phyloP scores from a whole-genome alignment of 2,888 invertebrate species.

The Acleris sparsana region DNA sequence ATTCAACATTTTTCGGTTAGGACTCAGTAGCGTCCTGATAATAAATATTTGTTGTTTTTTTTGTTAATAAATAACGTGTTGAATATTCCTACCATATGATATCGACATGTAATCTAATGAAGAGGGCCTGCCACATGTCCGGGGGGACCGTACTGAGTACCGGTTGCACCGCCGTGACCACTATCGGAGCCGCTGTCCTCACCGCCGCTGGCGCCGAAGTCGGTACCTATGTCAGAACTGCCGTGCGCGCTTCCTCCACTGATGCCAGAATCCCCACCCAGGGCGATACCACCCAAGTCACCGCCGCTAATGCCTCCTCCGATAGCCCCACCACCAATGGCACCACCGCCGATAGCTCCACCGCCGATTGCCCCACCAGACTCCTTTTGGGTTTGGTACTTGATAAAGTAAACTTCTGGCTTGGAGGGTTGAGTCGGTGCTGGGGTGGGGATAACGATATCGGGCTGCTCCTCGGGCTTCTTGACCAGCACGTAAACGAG shows the following conservation, averaged over 20 bases:
- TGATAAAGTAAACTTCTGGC: constrained; percentile 95
- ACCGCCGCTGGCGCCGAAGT: constrained; percentile 64
- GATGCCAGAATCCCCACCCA: constrained; percentile 56
- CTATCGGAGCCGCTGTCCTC: constrained; percentile 57
- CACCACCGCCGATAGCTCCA: constrained; percentile 61
- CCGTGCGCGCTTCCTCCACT: constrained; percentile 58
- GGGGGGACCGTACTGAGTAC: constrained; percentile 80
- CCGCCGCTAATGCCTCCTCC: constrained; percentile 53
- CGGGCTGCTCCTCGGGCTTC: constrained; percentile 93
- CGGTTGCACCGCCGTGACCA: constrained; percentile 67
- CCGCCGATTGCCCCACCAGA: constrained; percentile 71
- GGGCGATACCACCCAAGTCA: constrained; percentile 46
- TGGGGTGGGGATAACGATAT: constrained; percentile 89
- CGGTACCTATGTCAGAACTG: constrained; percentile 60
- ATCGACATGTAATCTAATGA: constrained; percentile 60
- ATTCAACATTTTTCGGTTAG: constrained; percentile 3
- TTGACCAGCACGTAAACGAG: constrained; percentile 94
- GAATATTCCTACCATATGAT: constrained; percentile 60
- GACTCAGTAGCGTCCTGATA: background rate
- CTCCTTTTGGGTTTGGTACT: constrained; percentile 88
- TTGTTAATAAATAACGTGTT: constrained; percentile 56
- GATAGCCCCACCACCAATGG: constrained; percentile 58
- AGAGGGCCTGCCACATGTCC: constrained; percentile 79
- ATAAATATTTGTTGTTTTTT: constrained; percentile 1
- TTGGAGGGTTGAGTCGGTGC: constrained; percentile 93